These are phyloP conservation scores for Ephestia elutella DNA, from an alignment of 1,140 invertebrate species.

Conservation along the genomic window DNA sequence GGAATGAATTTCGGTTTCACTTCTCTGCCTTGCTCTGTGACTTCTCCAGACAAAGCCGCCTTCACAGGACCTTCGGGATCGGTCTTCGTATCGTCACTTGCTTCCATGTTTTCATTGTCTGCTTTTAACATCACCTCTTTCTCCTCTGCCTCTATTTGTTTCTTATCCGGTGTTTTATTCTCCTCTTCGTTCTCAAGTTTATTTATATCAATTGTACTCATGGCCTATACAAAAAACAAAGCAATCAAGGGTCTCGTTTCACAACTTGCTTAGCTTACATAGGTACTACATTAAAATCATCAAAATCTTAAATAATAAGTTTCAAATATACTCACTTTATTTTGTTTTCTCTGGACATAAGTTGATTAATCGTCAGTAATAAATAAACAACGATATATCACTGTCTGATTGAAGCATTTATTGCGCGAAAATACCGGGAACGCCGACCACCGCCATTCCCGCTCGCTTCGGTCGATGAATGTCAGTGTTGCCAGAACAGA, in stretches of 20 bases:
- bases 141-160: constrained; percentile 83
- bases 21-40: constrained; percentile 80
- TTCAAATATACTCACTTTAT: constrained; percentile 2
- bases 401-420: neutral
- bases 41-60: constrained; percentile 68
- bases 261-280: neutral
- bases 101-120: constrained; percentile 72
- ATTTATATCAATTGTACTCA: constrained; percentile 58
- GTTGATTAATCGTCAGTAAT: neutral
- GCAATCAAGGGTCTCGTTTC: neutral
- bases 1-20: constrained; percentile 87
- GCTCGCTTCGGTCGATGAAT: constrained; percentile 17
- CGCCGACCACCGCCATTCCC: constrained; percentile 4
- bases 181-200: constrained; percentile 58
- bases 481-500: neutral
- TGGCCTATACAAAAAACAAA: constrained; percentile 26
- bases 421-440: constrained; percentile 15
- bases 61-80: constrained; percentile 75
- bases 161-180: constrained; percentile 79
- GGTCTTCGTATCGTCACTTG: constrained; percentile 51
- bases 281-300: too few relatives aligned
- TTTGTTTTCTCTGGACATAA: neutral
- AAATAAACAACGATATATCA: neutral
- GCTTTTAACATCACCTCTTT: constrained; percentile 81
- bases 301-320: neutral